Base-by-base conservation (phyloP, 2,888 invertebrate species). In the Callinectes sapidus region DNA sequence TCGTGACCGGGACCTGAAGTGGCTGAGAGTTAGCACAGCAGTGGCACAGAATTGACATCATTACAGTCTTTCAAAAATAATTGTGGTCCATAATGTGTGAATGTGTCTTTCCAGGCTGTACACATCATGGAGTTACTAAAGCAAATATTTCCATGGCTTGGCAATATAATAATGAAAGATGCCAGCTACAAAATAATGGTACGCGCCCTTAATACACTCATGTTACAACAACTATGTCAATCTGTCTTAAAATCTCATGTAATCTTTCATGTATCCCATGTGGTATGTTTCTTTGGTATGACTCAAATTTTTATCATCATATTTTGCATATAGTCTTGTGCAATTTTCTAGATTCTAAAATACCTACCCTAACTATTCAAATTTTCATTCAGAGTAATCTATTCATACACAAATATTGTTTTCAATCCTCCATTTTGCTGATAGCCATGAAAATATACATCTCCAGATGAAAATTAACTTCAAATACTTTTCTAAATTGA, bases 1-100 rank as follows among this genome's bases (percentile, higher is more conserved):
- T 35, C 92, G 77, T 23, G 92, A 93, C 23, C 92, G 90, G 16
- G 92, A 93, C 90, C 92, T 93, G 92, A 87, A 28, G 42, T 81
- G 81, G 81, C 81, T 81, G 32, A 35, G 35, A 14, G 81, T 81
- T 35, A 81, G 81, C 35, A 16, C 35, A 10, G 6, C 18, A 61
- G 61, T 14, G 48, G 48, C 61, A 61, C 18, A 61, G 61, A 61
- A 23, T 23, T 61, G 1, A 61, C 18, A 61, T 5, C 23, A 61
- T 61, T 18, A 18, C 3, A 61, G 23, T 23, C 61, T 61, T 61
- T 61, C 61, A 61, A n/a, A n/a, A n/a, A n/a, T n/a, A n/a, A n/a
- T 39, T 39, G 39, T 61, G 2, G 61, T 61, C 2, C 23, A 61
- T 1, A 61, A 61, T 61, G 5, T 61, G 23, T 61, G 23, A 61